These are phyloP conservation scores for Cynopterus brachyotis DNA, from an alignment of 2,113 vertebrate genomes.

Conservation along the genomic window DNA sequence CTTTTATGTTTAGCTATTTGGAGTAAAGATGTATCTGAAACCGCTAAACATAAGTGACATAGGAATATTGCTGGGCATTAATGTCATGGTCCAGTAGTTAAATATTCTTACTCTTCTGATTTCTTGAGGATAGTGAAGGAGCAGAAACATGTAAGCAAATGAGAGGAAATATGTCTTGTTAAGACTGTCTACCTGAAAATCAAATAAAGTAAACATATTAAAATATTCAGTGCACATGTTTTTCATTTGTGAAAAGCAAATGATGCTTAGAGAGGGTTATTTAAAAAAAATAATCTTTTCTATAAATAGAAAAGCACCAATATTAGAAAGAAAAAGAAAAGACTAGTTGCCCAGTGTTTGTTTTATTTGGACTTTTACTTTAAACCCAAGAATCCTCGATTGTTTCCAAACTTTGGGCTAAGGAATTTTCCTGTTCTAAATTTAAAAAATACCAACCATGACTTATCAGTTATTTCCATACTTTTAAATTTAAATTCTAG, in stretches of 20 bases:
- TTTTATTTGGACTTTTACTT: slow-evolving; percentile 53
- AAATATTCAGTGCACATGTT: background rate
- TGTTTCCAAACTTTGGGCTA: slow-evolving; percentile 37
- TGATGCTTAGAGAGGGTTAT: background rate
- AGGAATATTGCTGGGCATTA: background rate
- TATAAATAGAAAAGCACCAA: background rate
- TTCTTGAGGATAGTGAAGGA: background rate
- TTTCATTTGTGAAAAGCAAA: background rate
- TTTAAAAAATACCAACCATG: slow-evolving; percentile 34
- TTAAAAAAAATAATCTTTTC: background rate
- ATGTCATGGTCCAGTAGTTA: background rate
- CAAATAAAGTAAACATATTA: background rate
- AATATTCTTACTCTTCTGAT: background rate
- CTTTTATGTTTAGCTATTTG: background rate
- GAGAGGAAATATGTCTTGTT: background rate
- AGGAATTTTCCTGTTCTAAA: slow-evolving; percentile 53
- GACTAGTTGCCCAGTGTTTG: background rate
- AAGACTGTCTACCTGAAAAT: background rate
- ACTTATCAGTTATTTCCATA: slow-evolving; percentile 56
- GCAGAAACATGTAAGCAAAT: background rate
- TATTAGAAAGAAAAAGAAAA: slow-evolving; percentile 10
- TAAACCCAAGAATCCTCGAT: slow-evolving; percentile 12
- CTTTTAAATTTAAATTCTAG: slow-evolving; percentile 62
- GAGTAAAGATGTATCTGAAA: background rate
- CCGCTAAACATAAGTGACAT: background rate